These are phyloP conservation scores for Zaprionus obscuricornis DNA, from an alignment of 2,888 invertebrate genomes.

Conservation along the genomic window DNA sequence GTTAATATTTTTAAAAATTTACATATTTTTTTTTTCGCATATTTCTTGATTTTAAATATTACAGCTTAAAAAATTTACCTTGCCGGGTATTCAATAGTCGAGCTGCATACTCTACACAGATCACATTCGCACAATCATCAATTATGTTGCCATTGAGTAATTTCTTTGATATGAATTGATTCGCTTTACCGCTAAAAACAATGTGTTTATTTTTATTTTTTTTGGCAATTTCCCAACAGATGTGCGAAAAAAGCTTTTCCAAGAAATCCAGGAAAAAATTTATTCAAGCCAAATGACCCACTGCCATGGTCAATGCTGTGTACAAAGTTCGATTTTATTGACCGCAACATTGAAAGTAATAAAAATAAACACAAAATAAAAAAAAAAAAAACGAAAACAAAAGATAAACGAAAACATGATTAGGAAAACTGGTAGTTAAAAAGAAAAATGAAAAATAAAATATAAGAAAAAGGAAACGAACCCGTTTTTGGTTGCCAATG, in stretches of 20 bases:
- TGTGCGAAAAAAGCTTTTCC: not conserved
- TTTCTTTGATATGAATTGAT: too few relatives aligned
- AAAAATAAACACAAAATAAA: conserved; percentile 4
- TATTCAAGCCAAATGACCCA: conserved; percentile 56
- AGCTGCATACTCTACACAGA: too few relatives aligned
- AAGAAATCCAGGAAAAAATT: not conserved
- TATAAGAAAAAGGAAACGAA: conserved; percentile 51
- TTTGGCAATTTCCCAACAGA: not conserved
- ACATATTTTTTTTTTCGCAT: too few relatives aligned
- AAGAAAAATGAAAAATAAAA: conserved; percentile 45
- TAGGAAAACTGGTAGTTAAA: conserved; percentile 64
- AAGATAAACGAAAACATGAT: conserved; percentile 38
- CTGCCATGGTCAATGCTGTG: conserved; percentile 54
- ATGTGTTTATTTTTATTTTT: too few relatives aligned
- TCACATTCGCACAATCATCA: too few relatives aligned
- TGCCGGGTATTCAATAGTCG: too few relatives aligned
- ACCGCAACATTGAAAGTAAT: conserved; percentile 57
- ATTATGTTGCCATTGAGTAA: too few relatives aligned
- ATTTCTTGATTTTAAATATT: too few relatives aligned
- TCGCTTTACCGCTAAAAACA: too few relatives aligned
- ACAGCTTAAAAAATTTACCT: too few relatives aligned
- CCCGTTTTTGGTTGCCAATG: conserved; percentile 58
- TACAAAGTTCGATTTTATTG: conserved; percentile 47
- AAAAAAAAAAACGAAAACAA: conserved; percentile 12
- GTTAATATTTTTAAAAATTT: too few relatives aligned